These are phyloP conservation scores for Meiosimyza decipiens DNA, from an alignment of 2,888 invertebrate species.

Conservation along the genomic window DNA sequence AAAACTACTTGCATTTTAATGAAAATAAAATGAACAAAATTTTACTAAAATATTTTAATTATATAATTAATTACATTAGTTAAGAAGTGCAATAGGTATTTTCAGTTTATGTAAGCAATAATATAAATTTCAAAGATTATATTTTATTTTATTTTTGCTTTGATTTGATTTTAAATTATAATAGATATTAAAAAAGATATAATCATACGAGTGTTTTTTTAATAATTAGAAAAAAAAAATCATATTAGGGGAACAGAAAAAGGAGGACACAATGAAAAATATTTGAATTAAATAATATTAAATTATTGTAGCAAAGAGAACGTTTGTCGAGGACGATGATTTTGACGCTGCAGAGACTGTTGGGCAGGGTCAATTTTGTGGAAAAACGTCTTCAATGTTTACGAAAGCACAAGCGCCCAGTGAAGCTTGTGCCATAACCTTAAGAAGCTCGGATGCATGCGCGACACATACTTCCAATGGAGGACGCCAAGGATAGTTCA, in stretches of 20 bases:
- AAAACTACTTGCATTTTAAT: background rate
- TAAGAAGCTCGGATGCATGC: conserved; percentile 89
- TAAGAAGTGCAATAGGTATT: too few species aligned
- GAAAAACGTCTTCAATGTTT: conserved; percentile 84
- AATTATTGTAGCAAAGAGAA: conserved; percentile 52
- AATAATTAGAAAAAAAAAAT: conserved; percentile 12
- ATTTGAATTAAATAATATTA: conserved; percentile 41
- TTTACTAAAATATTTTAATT: conserved; percentile 17
- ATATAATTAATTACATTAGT: background rate
- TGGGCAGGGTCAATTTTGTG: conserved; percentile 66
- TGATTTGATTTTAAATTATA: conserved; percentile 33
- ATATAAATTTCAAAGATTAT: background rate
- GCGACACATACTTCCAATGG: conserved; percentile 92
- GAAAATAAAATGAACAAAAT: conserved; percentile 20
- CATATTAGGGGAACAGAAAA: conserved; percentile 25
- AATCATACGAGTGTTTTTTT: conserved; percentile 21
- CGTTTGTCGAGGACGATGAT: conserved; percentile 48
- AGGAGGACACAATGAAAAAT: conserved; percentile 33
- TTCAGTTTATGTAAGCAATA: conserved; percentile 8
- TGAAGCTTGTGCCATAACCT: conserved; percentile 88
- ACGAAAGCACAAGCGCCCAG: conserved; percentile 96
- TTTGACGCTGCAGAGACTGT: conserved; percentile 58
- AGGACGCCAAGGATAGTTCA: conserved; percentile 89
- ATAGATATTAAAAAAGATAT: conserved; percentile 36
- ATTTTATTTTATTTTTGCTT: conserved; percentile 31